phyloP scores from a whole-genome alignment of 2,797 vertebrate species.

The Syngnathus acus region DNA sequence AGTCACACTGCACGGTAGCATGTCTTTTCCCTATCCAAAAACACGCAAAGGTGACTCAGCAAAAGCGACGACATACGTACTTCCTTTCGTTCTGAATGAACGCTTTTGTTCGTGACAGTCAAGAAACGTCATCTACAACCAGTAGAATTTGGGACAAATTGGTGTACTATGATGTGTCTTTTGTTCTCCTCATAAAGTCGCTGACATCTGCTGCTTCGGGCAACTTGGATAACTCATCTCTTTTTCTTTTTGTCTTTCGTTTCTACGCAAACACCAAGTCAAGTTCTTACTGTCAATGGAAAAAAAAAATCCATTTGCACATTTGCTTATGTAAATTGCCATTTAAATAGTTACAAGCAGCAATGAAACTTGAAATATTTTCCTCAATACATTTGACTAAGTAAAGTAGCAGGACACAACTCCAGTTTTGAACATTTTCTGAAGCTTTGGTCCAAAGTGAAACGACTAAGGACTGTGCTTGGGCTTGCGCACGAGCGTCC shows the following conservation, averaged over 20 bases:
- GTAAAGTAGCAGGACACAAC: no score
- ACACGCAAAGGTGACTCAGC: no score
- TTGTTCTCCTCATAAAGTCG: not conserved
- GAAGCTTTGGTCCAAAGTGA: conserved; percentile 14
- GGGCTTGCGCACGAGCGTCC: conserved; percentile 26
- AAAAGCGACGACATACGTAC: no score
- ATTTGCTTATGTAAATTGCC: not conserved
- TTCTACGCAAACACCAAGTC: not conserved
- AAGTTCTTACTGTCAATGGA: not conserved
- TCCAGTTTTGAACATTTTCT: not conserved
- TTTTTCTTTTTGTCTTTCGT: not conserved
- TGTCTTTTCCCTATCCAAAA: no score
- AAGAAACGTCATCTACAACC: no score
- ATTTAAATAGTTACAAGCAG: not conserved
- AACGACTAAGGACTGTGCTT: conserved; percentile 12
- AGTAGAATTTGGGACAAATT: no score
- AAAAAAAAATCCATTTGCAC: not conserved
- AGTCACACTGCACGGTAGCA: no score
- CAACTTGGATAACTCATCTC: not conserved
- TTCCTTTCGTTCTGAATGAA: no score
- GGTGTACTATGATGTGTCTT: no score
- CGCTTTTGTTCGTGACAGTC: no score
- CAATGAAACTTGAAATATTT: not conserved
- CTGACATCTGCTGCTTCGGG: not conserved
- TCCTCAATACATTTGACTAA: not conserved